Conservation (phyloP, 2,797 vertebrate genomes). For the Euphonia xanthogaster region DNA sequence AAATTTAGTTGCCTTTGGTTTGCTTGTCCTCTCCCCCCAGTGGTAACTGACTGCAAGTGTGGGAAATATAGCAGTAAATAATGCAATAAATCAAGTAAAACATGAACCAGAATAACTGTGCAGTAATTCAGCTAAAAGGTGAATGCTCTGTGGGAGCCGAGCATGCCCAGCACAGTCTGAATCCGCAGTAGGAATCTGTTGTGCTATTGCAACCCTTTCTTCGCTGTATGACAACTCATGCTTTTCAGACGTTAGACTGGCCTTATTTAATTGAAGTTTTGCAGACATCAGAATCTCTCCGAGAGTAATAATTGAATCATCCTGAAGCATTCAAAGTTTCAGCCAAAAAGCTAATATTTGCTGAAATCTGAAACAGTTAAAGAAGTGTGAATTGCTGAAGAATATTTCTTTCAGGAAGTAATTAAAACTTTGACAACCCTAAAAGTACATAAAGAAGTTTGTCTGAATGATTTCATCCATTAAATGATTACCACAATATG, state of each 20-base stretch:
- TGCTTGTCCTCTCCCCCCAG: neutral
- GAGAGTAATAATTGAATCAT: neutral
- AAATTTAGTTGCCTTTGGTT: neutral
- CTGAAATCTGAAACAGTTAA: neutral
- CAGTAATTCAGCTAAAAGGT: neutral
- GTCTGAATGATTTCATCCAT: neutral
- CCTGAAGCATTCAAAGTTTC: neutral
- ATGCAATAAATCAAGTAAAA: neutral
- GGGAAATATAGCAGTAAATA: neutral
- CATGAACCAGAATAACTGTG: neutral
- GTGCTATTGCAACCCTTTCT: neutral
- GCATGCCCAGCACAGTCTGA: neutral
- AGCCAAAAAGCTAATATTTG: neutral
- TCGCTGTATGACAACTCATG: neutral
- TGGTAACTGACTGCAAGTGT: neutral
- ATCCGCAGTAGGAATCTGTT: neutral
- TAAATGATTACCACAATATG: fast-evolving
- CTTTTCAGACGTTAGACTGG: neutral
- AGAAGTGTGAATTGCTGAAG: neutral
- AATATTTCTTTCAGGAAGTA: neutral
- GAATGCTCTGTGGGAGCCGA: neutral
- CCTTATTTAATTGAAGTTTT: neutral
- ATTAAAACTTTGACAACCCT: neutral
- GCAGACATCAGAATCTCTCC: neutral
- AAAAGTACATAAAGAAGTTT: neutral